Evolutionary conservation across 2,888 invertebrate genomes (phyloP).

Genomic region (Timema podura): DNA sequence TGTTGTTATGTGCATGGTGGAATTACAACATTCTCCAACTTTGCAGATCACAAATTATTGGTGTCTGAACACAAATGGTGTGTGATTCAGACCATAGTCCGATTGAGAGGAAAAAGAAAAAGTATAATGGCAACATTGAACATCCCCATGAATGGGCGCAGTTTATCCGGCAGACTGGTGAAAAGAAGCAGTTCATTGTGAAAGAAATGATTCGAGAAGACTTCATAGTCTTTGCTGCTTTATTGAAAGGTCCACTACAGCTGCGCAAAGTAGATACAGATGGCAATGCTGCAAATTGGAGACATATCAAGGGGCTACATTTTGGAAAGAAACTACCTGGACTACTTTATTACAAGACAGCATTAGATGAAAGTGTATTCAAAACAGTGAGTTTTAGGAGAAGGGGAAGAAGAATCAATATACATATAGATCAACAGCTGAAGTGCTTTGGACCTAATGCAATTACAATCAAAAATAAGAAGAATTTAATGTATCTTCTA

Average conservation of each 20-base stretch:
- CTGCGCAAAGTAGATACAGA: not conserved
- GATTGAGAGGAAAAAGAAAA: not conserved
- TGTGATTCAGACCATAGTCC: conserved; percentile 3
- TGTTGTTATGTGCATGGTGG: not conserved
- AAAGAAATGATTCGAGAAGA: conserved; percentile 17
- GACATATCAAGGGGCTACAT: no score
- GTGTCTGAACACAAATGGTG: not conserved
- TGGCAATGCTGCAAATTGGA: no score
- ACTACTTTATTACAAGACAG: no score
- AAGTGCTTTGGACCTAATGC: no score
- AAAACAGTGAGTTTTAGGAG: no score
- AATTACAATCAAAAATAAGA: no score
- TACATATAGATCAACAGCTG: no score
- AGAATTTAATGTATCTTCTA: no score
- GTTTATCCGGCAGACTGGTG: conserved; percentile 12
- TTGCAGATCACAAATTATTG: not conserved
- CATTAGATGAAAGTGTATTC: no score
- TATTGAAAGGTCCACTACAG: not conserved
- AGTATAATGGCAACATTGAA: conserved; percentile 13
- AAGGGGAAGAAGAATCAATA: no score
- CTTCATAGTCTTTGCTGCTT: conserved; percentile 13
- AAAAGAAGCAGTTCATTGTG: conserved; percentile 20
- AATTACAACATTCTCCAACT: not conserved
- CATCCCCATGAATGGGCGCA: conserved; percentile 20
- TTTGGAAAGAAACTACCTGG: no score